phyloP scores from a whole-genome alignment of 2,113 vertebrate genomes.

The Nothoprocta perdicaria region DNA sequence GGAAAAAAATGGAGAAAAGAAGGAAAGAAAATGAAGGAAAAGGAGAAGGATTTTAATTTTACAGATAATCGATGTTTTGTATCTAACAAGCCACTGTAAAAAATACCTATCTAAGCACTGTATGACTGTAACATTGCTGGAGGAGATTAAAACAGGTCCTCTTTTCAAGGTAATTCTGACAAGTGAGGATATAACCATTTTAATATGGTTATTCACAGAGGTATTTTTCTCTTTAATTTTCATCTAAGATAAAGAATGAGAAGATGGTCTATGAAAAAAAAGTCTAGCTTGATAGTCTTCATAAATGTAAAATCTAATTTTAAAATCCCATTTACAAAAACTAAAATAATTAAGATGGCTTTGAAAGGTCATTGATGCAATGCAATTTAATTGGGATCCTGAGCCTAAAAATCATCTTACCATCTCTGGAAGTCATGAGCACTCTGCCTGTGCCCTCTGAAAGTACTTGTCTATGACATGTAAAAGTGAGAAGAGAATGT shows the following conservation, averaged over 20 bases:
- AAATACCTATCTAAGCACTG: neutral
- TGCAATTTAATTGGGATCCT: neutral
- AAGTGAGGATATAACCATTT: neutral
- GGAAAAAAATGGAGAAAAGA: neutral
- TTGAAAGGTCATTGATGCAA: neutral
- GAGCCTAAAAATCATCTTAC: neutral
- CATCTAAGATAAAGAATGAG: neutral
- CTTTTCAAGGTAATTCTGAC: neutral
- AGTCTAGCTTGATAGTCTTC: neutral
- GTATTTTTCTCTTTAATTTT: neutral
- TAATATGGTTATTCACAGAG: neutral
- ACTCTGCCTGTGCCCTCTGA: neutral
- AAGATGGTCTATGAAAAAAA: neutral
- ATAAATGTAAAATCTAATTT: conserved; percentile 4
- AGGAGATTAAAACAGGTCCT: neutral
- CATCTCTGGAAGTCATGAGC: neutral
- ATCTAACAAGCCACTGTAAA: neutral
- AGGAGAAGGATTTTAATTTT: neutral
- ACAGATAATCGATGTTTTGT: neutral
- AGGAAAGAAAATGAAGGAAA: too few species aligned
- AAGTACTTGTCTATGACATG: neutral
- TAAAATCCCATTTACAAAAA: neutral
- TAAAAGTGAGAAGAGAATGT: neutral
- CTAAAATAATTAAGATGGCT: neutral
- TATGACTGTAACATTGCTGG: neutral